A percentile compares a stretch with the other conserved stretches of the same genome.
Conservation (phyloP, 2,888 invertebrate genomes). For the Andrena trimmerana region DNA sequence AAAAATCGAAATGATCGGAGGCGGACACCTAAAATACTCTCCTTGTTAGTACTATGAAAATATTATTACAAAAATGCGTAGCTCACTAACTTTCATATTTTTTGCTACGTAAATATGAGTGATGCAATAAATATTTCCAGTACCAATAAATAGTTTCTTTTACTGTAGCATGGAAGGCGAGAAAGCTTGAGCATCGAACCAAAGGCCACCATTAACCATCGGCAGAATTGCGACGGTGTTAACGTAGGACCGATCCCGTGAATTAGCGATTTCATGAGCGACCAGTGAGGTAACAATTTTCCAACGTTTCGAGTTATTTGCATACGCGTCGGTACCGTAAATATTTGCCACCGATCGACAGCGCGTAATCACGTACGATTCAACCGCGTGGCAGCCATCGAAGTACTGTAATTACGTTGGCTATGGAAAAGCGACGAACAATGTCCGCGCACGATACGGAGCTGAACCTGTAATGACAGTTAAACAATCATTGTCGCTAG, state of each 20-base stretch:
- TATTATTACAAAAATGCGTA: too few species aligned
- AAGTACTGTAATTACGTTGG: constrained; percentile 40
- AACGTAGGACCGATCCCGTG: background rate
- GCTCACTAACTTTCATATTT: too few species aligned
- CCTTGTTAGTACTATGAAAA: too few species aligned
- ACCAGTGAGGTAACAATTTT: constrained; percentile 27
- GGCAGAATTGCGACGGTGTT: background rate
- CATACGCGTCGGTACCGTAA: constrained; percentile 37
- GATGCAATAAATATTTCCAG: too few species aligned
- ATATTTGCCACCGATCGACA: constrained; percentile 63
- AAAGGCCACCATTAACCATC: too few species aligned
- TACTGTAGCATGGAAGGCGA: too few species aligned
- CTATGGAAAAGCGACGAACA: constrained; percentile 48
- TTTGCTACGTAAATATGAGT: too few species aligned
- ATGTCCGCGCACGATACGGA: constrained; percentile 33
- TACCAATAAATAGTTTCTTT: too few species aligned
- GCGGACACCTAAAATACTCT: too few species aligned
- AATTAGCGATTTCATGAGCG: constrained; percentile 1
- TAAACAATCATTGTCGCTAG: constrained; percentile 57
- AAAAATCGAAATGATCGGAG: too few species aligned
- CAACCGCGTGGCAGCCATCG: constrained; percentile 53
- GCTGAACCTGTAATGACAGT: constrained; percentile 53
- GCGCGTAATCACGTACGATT: constrained; percentile 46
- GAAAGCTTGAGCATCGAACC: too few species aligned
- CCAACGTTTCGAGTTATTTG: constrained; percentile 49